Evolutionary conservation across 2,888 invertebrate genomes (phyloP).

Genomic region (Branchellion lobata): DNA sequence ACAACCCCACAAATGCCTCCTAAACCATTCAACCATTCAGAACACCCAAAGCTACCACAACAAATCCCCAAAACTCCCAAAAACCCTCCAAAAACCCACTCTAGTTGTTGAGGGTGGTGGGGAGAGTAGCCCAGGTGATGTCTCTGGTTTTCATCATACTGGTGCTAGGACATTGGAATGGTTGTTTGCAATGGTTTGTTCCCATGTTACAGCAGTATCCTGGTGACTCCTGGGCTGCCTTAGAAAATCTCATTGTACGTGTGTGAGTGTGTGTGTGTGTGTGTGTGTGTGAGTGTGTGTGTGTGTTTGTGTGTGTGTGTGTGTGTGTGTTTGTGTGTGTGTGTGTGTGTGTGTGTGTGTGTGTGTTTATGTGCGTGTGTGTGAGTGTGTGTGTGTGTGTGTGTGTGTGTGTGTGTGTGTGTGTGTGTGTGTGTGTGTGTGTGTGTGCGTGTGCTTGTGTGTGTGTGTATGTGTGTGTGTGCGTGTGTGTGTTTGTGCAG

Average conservation of each 20-base stretch:
- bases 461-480: slow-evolving; percentile 27
- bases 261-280: neutral
- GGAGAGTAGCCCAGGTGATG: slow-evolving; percentile 30
- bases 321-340: slow-evolving; percentile 10
- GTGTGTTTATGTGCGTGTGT: slow-evolving; percentile 13
- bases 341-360: slow-evolving; percentile 28
- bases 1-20: no score
- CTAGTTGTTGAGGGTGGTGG: slow-evolving; percentile 32
- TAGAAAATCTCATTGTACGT: slow-evolving; percentile 37
- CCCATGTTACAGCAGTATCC: slow-evolving; percentile 41
- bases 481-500: slow-evolving; percentile 17
- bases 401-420: slow-evolving; percentile 23
- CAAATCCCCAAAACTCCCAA: no score
- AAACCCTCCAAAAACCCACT: no score
- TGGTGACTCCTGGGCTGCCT: slow-evolving; percentile 38
- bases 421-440: slow-evolving; percentile 21
- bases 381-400: slow-evolving; percentile 17
- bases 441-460: slow-evolving; percentile 11
- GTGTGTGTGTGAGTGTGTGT: no score
- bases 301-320: no score
- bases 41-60: no score
- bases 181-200: slow-evolving; percentile 42
- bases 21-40: no score
- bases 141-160: slow-evolving; percentile 36
- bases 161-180: slow-evolving; percentile 39